These are phyloP conservation scores for Andrena dorsata DNA, from an alignment of 2,888 invertebrate genomes.

Conservation along the genomic window DNA sequence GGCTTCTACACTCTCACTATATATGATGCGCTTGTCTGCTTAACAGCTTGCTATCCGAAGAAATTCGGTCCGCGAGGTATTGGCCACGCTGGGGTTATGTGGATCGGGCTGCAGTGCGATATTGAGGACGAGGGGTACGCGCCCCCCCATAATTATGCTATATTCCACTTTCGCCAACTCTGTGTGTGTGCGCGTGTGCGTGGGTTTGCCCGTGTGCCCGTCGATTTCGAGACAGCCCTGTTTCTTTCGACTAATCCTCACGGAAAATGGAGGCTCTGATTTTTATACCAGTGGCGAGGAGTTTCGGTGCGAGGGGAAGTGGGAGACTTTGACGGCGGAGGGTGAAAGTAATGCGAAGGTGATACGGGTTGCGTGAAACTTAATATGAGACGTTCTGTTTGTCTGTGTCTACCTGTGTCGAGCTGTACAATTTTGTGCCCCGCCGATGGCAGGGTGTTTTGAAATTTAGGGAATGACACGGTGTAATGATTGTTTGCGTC, in stretches of 20 bases:
- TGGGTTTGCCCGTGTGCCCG: neutral
- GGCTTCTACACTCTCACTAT: conserved; percentile 79
- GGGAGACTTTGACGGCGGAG: too few relatives aligned
- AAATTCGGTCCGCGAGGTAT: conserved; percentile 97
- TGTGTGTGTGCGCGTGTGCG: conserved; percentile 3
- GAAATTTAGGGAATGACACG: too few relatives aligned
- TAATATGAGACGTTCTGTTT: too few relatives aligned
- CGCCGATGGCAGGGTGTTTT: too few relatives aligned
- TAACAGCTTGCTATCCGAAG: conserved; percentile 97
- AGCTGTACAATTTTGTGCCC: too few relatives aligned
- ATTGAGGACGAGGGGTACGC: conserved; percentile 88
- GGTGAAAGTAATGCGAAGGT: too few relatives aligned
- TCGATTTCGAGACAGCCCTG: neutral
- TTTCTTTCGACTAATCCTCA: conserved; percentile 12
- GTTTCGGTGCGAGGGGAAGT: too few relatives aligned
- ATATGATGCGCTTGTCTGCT: conserved; percentile 83
- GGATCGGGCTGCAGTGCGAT: conserved; percentile 94
- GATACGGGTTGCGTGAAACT: too few relatives aligned
- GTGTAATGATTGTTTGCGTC: too few relatives aligned
- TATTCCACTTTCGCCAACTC: conserved; percentile 42
- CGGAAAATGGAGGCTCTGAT: neutral
- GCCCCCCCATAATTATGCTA: conserved; percentile 69
- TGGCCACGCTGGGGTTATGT: conserved; percentile 95
- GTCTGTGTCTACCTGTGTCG: too few relatives aligned
- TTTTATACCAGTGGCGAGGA: too few relatives aligned